Percentiles rank a stretch among this genome's conserved stretches.
These are phyloP conservation scores for Apodemus speciosus DNA, from an alignment of 2,113 vertebrate species.

Conservation along the genomic window DNA sequence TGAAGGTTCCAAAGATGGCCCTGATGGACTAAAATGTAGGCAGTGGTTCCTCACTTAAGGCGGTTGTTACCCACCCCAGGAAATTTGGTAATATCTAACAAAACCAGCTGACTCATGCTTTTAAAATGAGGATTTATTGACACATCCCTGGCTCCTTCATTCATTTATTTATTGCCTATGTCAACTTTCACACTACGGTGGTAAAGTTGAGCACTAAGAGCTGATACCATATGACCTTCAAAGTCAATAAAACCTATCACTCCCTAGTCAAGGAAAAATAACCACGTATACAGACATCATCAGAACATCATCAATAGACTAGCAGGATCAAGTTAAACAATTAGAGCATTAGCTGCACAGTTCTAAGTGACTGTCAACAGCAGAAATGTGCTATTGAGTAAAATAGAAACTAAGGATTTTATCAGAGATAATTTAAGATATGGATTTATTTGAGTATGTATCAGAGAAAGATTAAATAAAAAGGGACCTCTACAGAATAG, in stretches of 20 bases:
- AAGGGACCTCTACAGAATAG: not conserved
- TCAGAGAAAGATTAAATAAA: not conserved
- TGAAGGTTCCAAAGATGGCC: not conserved
- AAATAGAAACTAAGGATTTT: slow-evolving; percentile 23
- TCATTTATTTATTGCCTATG: not conserved
- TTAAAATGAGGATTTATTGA: not conserved
- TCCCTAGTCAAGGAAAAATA: not conserved
- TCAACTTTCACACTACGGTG: not conserved
- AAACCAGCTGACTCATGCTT: not conserved
- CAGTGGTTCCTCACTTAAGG: not conserved
- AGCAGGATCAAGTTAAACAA: not conserved
- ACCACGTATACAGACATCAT: not conserved
- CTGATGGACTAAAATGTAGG: not conserved
- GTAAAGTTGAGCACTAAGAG: not conserved
- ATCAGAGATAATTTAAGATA: not conserved
- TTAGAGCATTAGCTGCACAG: not conserved
- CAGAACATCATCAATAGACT: not conserved
- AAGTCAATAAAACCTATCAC: not conserved
- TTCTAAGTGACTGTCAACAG: not conserved
- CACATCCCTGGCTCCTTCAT: not conserved
- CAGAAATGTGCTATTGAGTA: not conserved
- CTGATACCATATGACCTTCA: not conserved
- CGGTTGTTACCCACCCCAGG: not conserved
- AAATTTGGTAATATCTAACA: not conserved
- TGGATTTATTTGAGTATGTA: not conserved